Percentiles rank a stretch among this genome's conserved stretches.
phyloP scores from a whole-genome alignment of 2,888 invertebrate genomes.

The Drosophila prostipennis region DNA sequence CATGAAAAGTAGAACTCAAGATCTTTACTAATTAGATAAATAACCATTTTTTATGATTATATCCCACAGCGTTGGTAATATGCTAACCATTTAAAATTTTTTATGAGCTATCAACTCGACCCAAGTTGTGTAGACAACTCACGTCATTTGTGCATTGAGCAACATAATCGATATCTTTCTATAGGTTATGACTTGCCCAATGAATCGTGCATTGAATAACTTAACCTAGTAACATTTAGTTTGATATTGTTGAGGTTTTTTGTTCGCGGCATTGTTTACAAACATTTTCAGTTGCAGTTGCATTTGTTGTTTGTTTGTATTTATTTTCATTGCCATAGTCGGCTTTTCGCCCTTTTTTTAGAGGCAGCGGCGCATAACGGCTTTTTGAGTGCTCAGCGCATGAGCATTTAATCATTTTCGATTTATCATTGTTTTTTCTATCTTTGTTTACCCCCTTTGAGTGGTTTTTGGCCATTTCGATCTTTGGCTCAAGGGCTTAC shows the following conservation, averaged over 20 bases:
- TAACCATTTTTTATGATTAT: too few species aligned
- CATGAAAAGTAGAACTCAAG: not conserved
- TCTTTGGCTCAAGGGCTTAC: conserved; percentile 32
- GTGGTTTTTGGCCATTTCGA: conserved; percentile 13
- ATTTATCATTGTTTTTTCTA: conserved; percentile 15
- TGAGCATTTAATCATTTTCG: conserved; percentile 22
- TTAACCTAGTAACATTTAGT: conserved; percentile 46
- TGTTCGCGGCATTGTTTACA: conserved; percentile 34
- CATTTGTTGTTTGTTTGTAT: conserved; percentile 5
- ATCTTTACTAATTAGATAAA: not conserved
- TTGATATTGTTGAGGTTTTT: conserved; percentile 21
- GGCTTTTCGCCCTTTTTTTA: conserved; percentile 18
- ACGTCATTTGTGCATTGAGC: conserved; percentile 16
- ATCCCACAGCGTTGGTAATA: not conserved
- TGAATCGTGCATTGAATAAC: conserved; percentile 29
- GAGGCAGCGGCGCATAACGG: conserved; percentile 59
- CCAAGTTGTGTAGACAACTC: conserved; percentile 2
- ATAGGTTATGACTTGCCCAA: conserved; percentile 35
- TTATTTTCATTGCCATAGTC: conserved; percentile 58
- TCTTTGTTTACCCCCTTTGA: conserved; percentile 33
- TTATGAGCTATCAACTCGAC: conserved; percentile 2
- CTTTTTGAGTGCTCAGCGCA: conserved; percentile 40
- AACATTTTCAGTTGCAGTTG: conserved; percentile 39
- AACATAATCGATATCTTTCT: conserved; percentile 34
- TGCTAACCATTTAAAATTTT: not conserved